Evolutionary conservation across 2,888 invertebrate species (phyloP).

Genomic region (Deilephila elpenor): DNA sequence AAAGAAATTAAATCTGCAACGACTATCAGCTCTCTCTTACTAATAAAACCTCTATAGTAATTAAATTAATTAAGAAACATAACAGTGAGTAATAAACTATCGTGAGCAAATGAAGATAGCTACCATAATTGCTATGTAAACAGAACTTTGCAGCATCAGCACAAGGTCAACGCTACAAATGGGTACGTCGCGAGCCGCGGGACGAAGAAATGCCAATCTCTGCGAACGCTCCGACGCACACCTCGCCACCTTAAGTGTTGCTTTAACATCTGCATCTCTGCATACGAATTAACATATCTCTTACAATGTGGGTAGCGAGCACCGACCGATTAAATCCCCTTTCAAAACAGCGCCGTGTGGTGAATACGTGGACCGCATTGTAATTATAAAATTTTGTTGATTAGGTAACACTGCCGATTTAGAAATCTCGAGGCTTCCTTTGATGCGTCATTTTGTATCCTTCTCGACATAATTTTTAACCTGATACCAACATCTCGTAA

Average conservation of each 20-base stretch:
- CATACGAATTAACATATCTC: slow-evolving; percentile 59
- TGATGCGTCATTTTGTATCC: slow-evolving; percentile 33
- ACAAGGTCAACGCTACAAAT: neutral
- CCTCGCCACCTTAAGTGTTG: slow-evolving; percentile 40
- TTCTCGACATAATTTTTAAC: neutral
- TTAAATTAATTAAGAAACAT: no score
- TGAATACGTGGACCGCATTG: slow-evolving; percentile 56
- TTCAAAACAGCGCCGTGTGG: slow-evolving; percentile 49
- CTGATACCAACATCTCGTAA: neutral
- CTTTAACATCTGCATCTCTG: slow-evolving; percentile 51
- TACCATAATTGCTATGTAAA: neutral
- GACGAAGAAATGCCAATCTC: slow-evolving; percentile 32
- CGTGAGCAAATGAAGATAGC: neutral
- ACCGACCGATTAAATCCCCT: slow-evolving; percentile 48
- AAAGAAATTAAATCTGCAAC: neutral
- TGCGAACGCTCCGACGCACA: slow-evolving; percentile 37
- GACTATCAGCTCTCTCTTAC: no score
- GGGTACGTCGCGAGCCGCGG: neutral
- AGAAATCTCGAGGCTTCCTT: slow-evolving; percentile 50
- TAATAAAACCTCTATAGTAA: no score
- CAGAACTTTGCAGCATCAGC: neutral
- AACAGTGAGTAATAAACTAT: no score
- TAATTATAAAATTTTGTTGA: slow-evolving; percentile 55
- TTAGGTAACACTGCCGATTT: slow-evolving; percentile 55
- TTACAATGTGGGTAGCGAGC: slow-evolving; percentile 44